Percentiles rank a stretch among this genome's conserved stretches.
Conservation (phyloP, 2,113 vertebrate species). For the Gorsachius goisagi region DNA sequence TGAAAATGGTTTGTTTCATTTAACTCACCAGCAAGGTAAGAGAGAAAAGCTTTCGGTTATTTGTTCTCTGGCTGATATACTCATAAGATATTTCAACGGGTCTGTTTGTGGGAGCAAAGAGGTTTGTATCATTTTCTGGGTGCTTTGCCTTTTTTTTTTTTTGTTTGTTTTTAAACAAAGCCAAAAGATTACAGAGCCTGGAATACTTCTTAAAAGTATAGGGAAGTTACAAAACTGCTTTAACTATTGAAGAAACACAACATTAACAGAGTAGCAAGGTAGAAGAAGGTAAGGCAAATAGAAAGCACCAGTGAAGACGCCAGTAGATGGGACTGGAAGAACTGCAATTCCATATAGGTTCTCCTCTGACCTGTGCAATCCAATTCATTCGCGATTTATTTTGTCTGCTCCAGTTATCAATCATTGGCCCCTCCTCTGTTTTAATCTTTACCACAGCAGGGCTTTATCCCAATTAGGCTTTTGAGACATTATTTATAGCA, state of each 20-base stretch:
- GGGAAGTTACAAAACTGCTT: background rate
- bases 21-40: background rate
- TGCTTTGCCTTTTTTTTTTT: background rate
- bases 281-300: background rate
- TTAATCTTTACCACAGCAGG: background rate
- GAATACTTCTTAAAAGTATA: background rate
- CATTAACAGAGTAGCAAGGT: background rate
- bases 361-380: background rate
- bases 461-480: background rate
- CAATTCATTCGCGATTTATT: background rate
- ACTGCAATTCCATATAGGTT: background rate
- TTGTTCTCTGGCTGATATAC: background rate
- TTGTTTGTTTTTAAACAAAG: background rate
- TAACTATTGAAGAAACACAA: background rate
- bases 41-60: background rate
- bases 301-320: background rate
- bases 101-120: background rate
- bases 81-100: background rate
- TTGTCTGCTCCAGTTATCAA: background rate
- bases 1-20: background rate
- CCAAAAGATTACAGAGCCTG: background rate
- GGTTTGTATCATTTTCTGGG: background rate
- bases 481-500: background rate
- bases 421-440: background rate
- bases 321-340: background rate